Evolutionary conservation across 1,140 invertebrate genomes (phyloP).

Genomic region (Platyura marginata): DNA sequence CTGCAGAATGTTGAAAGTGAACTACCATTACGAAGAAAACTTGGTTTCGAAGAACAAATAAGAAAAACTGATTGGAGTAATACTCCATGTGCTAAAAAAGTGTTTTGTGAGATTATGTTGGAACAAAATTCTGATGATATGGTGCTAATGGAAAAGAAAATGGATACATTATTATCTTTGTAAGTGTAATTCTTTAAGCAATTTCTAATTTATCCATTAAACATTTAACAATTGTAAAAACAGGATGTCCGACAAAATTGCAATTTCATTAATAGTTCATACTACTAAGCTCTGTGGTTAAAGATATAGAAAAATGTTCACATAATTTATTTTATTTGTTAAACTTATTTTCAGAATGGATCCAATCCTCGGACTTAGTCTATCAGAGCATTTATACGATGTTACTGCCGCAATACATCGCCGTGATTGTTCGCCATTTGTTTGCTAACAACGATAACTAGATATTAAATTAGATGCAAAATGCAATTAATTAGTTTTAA

Average conservation of each 20-base stretch:
- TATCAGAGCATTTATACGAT: neutral
- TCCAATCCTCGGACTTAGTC: neutral
- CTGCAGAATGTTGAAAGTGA: constrained; percentile 11
- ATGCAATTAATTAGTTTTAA: no score
- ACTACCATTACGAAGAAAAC: constrained; percentile 4
- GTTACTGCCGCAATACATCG: neutral
- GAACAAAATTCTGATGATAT: constrained; percentile 40
- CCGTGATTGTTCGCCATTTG: neutral
- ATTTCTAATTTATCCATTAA: neutral
- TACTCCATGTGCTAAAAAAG: constrained; percentile 51
- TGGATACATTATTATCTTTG: constrained; percentile 44
- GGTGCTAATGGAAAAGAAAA: constrained; percentile 58
- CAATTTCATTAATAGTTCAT: no score
- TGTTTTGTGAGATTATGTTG: constrained; percentile 56
- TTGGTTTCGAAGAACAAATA: constrained; percentile 14
- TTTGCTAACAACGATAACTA: neutral
- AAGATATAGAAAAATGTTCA: no score
- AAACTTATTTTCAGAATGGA: neutral
- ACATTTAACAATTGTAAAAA: neutral
- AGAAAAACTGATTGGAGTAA: constrained; percentile 41
- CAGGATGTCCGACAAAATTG: neutral
- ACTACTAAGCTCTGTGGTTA: no score
- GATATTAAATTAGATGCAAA: neutral
- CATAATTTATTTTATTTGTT: no score
- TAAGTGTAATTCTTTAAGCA: constrained; percentile 33